Evolutionary conservation across 2,797 vertebrate genomes (phyloP).

Genomic region (Eulemur mongoz): DNA sequence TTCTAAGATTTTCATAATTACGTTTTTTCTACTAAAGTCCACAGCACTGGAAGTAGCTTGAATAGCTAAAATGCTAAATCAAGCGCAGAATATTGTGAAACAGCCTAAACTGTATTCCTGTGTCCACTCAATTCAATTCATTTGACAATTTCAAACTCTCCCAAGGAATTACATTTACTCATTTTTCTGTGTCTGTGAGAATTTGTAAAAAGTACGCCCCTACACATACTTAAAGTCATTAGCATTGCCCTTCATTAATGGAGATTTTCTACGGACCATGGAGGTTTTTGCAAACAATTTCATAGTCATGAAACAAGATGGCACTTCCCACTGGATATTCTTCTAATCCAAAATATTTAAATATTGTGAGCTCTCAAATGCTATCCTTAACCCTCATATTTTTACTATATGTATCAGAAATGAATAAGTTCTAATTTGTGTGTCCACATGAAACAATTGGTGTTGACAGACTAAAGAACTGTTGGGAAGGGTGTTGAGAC

Average conservation of each 20-base stretch:
- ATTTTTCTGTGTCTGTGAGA: not conserved
- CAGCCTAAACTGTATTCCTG: not conserved
- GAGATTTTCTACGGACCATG: not conserved
- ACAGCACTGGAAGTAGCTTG: not conserved
- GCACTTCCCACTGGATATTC: not conserved
- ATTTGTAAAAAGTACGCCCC: not conserved
- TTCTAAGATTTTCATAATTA: not conserved
- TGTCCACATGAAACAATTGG: not conserved
- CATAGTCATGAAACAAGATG: not conserved
- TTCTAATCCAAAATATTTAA: not conserved
- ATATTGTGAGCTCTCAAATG: not conserved
- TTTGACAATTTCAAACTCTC: not conserved
- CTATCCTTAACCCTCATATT: not conserved
- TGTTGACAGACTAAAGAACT: not conserved
- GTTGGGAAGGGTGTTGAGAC: not conserved
- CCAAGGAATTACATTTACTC: not conserved
- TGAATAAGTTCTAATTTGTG: not conserved
- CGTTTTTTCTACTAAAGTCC: not conserved
- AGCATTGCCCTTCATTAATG: not conserved
- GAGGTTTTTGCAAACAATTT: not conserved
- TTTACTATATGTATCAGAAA: not conserved
- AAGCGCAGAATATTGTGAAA: not conserved
- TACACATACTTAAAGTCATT: not conserved
- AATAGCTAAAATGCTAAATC: not conserved
- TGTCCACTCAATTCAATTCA: not conserved